A percentile compares a stretch with the other conserved stretches of the same genome.
phyloP scores from a whole-genome alignment of 2,888 invertebrate species.

The Parnassius smintheus region DNA sequence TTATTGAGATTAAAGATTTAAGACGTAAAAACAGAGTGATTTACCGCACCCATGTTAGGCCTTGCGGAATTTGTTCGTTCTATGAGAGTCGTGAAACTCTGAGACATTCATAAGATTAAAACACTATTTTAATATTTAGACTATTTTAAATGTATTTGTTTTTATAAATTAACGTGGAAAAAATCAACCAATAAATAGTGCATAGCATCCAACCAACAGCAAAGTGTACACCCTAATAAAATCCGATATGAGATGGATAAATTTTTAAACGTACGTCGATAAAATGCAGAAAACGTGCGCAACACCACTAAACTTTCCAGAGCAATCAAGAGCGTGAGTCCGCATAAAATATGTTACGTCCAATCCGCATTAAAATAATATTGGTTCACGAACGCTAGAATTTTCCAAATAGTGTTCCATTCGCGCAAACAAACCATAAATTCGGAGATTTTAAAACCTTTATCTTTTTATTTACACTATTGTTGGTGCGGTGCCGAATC shows the following conservation, averaged over 20 bases:
- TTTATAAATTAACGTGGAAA: no score
- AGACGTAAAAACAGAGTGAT: no score
- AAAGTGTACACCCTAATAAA: no score
- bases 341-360: slow-evolving; percentile 44
- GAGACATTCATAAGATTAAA: no score
- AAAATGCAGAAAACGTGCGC: slow-evolving; percentile 12
- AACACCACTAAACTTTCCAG: slow-evolving; percentile 28
- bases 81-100: no score
- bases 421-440: slow-evolving; percentile 61
- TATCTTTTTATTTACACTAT: slow-evolving; percentile 47
- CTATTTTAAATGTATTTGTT: no score
- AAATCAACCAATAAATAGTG: no score
- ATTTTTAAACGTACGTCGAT: neutral
- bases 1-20: no score
- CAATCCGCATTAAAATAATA: slow-evolving; percentile 46
- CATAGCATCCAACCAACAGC: no score
- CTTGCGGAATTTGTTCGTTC: no score
- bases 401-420: slow-evolving; percentile 62
- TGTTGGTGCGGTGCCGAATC: slow-evolving; percentile 22
- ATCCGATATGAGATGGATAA: neutral
- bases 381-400: slow-evolving; percentile 37
- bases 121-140: no score
- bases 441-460: slow-evolving; percentile 58
- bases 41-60: no score
- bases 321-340: slow-evolving; percentile 43